Percentiles rank a stretch among this genome's conserved stretches.
Conservation (phyloP, 2,888 invertebrate species). For the Apotomis betuletana region DNA sequence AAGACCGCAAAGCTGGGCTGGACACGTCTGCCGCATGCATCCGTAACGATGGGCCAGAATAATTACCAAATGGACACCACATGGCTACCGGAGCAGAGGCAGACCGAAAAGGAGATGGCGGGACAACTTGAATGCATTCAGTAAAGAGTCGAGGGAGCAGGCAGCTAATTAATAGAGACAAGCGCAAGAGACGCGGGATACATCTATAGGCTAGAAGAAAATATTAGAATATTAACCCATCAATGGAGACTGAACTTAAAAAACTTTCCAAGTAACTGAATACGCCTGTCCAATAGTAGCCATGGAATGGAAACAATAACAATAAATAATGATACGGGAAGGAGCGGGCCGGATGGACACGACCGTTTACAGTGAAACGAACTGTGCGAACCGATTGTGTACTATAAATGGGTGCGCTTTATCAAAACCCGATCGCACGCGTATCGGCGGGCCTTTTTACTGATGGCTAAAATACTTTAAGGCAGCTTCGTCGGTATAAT, state of each 20-base stretch:
- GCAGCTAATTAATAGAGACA: no score
- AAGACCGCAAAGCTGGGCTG: no score
- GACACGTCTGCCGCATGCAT: no score
- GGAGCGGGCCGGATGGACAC: constrained; percentile 48
- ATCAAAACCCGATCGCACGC: constrained; percentile 38
- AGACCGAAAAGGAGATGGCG: no score
- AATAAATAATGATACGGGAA: constrained; percentile 70
- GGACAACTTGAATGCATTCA: no score
- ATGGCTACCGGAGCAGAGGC: no score
- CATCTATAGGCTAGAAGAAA: no score
- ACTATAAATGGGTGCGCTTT: constrained; percentile 39
- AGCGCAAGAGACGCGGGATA: no score
- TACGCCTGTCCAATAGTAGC: constrained; percentile 47
- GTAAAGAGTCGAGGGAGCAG: no score
- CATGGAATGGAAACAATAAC: constrained; percentile 67
- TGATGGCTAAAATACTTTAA: constrained; percentile 29
- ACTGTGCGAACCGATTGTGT: constrained; percentile 45
- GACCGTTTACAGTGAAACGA: constrained; percentile 50
- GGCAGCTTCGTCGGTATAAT: constrained; percentile 9
- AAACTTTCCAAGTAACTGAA: constrained; percentile 12
- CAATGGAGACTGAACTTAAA: constrained; percentile 13
- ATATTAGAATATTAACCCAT: not conserved
- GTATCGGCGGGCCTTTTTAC: constrained; percentile 33
- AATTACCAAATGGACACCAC: no score
- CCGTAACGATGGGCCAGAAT: no score